These are phyloP conservation scores for Protodeltote pygarga DNA, from an alignment of 2,888 invertebrate genomes.

Conservation along the genomic window DNA sequence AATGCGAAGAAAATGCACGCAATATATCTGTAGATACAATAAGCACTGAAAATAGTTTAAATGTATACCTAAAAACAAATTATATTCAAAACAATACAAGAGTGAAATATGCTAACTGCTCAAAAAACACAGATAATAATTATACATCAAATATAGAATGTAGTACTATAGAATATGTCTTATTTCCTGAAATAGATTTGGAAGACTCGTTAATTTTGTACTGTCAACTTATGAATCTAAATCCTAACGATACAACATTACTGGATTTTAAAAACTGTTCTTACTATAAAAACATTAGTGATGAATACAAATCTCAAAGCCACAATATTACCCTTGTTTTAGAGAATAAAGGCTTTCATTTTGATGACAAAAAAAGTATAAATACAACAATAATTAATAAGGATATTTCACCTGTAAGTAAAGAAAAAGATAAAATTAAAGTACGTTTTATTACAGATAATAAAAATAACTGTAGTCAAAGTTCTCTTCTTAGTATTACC, in stretches of 20 bases:
- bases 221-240: conserved; percentile 6
- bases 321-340: too few relatives aligned
- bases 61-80: conserved; percentile 20
- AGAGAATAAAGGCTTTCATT: too few relatives aligned
- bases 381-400: background rate
- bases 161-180: conserved; percentile 6
- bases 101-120: conserved; percentile 19
- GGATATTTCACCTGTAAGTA: background rate
- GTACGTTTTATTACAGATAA: conserved; percentile 3
- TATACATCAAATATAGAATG: conserved; percentile 10
- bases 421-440: background rate
- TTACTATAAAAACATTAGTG: background rate
- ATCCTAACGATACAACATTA: background rate
- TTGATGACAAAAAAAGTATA: background rate
- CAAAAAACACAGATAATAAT: background rate
- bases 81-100: conserved; percentile 20
- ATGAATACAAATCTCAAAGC: too few relatives aligned
- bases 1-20: background rate
- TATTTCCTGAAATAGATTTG: background rate
- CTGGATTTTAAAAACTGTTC: background rate
- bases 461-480: conserved; percentile 9
- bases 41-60: background rate
- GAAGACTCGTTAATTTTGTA: background rate
- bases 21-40: background rate
- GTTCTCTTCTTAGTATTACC: background rate